phyloP scores from a whole-genome alignment of 2,797 vertebrate genomes.

The Anomalospiza imberbis region DNA sequence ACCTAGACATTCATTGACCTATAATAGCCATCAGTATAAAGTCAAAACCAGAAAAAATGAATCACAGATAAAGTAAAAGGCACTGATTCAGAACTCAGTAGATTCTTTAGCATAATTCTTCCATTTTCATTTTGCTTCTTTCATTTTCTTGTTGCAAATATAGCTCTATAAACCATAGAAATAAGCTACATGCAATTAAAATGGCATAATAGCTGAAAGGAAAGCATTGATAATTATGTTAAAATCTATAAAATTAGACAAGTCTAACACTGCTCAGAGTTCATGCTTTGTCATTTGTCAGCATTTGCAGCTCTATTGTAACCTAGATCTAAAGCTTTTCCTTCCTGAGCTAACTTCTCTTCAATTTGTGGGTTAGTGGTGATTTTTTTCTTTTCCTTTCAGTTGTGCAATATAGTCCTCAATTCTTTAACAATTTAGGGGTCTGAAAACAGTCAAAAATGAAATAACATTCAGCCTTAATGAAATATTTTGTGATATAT shows the following conservation, averaged over 20 bases:
- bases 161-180: conserved; percentile 72
- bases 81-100: conserved; percentile 67
- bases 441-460: background rate
- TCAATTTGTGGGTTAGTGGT: background rate
- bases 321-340: conserved; percentile 43
- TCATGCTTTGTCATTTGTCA: conserved; percentile 63
- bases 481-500: background rate
- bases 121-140: conserved; percentile 73
- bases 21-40: conserved; percentile 40
- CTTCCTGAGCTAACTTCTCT: conserved; percentile 29
- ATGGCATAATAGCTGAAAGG: conserved; percentile 71
- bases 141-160: conserved; percentile 70
- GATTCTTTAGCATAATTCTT: conserved; percentile 77
- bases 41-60: conserved; percentile 53
- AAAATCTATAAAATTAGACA: conserved; percentile 71
- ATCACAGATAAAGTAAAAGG: conserved; percentile 66
- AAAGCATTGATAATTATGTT: conserved; percentile 77
- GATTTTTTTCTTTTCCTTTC: background rate
- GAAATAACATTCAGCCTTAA: conserved; percentile 6
- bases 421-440: background rate
- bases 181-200: conserved; percentile 75
- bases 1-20: conserved; percentile 4
- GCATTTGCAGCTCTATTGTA: conserved; percentile 50
- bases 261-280: conserved; percentile 45
- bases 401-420: background rate